Evolutionary conservation across 2,113 vertebrate genomes (phyloP).

Genomic region (Ibidorhyncha struthersii): DNA sequence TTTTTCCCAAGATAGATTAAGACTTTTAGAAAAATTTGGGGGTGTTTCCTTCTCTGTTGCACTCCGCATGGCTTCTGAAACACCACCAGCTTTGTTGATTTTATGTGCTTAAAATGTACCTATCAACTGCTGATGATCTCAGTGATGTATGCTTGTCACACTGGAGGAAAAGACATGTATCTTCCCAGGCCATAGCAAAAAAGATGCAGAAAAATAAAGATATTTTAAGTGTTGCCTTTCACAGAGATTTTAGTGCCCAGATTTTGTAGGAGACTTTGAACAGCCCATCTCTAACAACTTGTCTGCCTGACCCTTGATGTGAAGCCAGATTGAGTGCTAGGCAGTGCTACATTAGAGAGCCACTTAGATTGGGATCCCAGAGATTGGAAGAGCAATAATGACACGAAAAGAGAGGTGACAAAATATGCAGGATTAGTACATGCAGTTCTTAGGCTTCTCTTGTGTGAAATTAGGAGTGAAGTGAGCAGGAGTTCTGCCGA

Average conservation of each 20-base stretch:
- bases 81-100: background rate
- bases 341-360: slow-evolving; percentile 35
- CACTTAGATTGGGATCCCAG: slow-evolving; percentile 51
- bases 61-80: background rate
- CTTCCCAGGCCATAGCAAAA: slow-evolving; percentile 7
- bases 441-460: slow-evolving; percentile 56
- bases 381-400: slow-evolving; percentile 54
- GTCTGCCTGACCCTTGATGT: slow-evolving; percentile 55
- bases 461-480: slow-evolving; percentile 61
- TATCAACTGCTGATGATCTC: background rate
- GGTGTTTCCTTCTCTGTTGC: background rate
- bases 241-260: slow-evolving; percentile 30
- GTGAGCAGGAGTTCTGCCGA: slow-evolving; percentile 19
- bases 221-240: slow-evolving; percentile 52
- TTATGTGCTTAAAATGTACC: background rate
- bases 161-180: background rate
- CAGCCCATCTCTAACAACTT: slow-evolving; percentile 59
- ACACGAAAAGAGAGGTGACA: slow-evolving; percentile 47
- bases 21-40: background rate
- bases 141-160: background rate
- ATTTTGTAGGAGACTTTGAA: slow-evolving; percentile 50
- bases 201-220: background rate
- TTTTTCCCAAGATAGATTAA: background rate
- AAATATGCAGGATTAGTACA: slow-evolving; percentile 68
- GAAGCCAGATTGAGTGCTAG: slow-evolving; percentile 65